These are phyloP conservation scores for Esox masquinongy DNA, from an alignment of 2,797 vertebrate species.

Conservation along the genomic window DNA sequence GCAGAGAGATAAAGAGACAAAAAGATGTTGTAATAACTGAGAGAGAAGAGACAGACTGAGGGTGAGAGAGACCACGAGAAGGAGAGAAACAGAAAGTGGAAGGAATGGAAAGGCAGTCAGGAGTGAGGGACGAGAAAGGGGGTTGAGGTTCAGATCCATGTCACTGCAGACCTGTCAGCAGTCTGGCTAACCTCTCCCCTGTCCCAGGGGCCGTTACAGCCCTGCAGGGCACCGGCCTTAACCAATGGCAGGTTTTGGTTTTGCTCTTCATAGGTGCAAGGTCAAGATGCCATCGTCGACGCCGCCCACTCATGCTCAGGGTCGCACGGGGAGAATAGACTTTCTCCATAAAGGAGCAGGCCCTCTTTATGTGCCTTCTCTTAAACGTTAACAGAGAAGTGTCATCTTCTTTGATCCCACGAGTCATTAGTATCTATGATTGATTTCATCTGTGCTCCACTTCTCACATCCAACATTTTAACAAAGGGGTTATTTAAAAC, in stretches of 20 bases:
- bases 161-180: conserved; percentile 34
- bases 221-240: conserved; percentile 34
- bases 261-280: conserved; percentile 38
- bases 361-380: conserved; percentile 55
- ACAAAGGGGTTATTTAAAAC: conserved; percentile 4
- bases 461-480: conserved; percentile 7
- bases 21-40: conserved; percentile 14
- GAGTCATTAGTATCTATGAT: conserved; percentile 31
- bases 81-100: background rate
- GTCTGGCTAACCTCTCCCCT: conserved; percentile 20
- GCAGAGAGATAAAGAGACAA: conserved; percentile 7
- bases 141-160: conserved; percentile 16
- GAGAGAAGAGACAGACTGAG: conserved; percentile 22
- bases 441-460: conserved; percentile 32
- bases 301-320: conserved; percentile 9
- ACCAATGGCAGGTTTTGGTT: conserved; percentile 43
- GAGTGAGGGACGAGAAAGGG: background rate
- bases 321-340: conserved; percentile 33
- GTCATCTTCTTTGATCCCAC: conserved; percentile 54
- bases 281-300: conserved; percentile 11
- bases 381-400: conserved; percentile 47
- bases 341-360: conserved; percentile 54
- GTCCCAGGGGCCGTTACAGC: conserved; percentile 41
- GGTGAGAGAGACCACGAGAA: background rate
- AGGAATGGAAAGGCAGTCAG: background rate